Percentiles rank a stretch among this genome's conserved stretches.
These are phyloP conservation scores for Marasmarcha lunaedactyla DNA, from an alignment of 2,888 invertebrate species.

Conservation along the genomic window DNA sequence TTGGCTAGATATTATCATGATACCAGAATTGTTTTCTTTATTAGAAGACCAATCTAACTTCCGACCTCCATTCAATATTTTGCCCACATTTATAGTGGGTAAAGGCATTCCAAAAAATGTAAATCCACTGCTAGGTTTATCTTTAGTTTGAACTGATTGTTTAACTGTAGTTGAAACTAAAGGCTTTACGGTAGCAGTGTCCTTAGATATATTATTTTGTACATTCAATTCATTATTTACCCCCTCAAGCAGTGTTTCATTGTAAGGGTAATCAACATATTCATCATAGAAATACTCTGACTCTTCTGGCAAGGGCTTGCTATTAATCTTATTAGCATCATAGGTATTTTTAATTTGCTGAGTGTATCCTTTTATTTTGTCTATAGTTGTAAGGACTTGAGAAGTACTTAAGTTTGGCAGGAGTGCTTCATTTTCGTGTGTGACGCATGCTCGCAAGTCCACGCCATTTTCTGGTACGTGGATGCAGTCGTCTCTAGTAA, in stretches of 20 bases:
- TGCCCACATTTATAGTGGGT: conserved; percentile 78
- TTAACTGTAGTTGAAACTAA: conserved; percentile 33
- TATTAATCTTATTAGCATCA: conserved; percentile 53
- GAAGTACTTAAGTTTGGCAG: conserved; percentile 65
- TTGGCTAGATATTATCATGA: conserved; percentile 33
- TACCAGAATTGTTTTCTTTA: conserved; percentile 31
- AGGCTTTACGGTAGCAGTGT: conserved; percentile 41
- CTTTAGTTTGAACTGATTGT: conserved; percentile 20
- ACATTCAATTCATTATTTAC: conserved; percentile 36
- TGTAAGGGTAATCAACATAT: conserved; percentile 81
- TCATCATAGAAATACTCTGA: conserved; percentile 88
- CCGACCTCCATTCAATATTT: conserved; percentile 67
- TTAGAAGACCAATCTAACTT: conserved; percentile 57
- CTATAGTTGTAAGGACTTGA: conserved; percentile 71
- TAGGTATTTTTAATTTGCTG: conserved; percentile 52
- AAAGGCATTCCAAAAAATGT: conserved; percentile 89
- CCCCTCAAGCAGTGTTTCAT: conserved; percentile 64
- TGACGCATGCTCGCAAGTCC: conserved; percentile 68
- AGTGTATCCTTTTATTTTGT: conserved; percentile 62
- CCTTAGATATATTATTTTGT: conserved; percentile 44
- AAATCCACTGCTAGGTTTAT: conserved; percentile 70
- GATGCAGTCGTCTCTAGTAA: conserved; percentile 77
- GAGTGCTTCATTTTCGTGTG: conserved; percentile 78
- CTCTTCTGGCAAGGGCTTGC: conserved; percentile 77
- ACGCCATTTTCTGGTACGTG: conserved; percentile 53